Base-by-base conservation (phyloP, 2,797 vertebrate species). In the Pempheris klunzingeri region DNA sequence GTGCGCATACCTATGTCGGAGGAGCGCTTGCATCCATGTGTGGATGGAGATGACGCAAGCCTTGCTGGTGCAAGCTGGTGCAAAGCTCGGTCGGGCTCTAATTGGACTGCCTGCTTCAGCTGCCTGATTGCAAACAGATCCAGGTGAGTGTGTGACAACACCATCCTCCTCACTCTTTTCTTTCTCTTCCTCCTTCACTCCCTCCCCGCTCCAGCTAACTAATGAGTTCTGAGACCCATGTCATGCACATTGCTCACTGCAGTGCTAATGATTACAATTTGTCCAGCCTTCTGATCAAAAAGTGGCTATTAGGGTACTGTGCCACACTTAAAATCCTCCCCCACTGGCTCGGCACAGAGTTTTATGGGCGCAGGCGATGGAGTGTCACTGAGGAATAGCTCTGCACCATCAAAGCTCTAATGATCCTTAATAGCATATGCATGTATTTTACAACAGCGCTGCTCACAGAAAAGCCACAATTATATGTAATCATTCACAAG, bases 261-360 rank as follows among this genome's bases (percentile, higher is more conserved):
- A 47, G 80, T 67, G 75, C 87, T 94, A 92, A 93, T 93, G 90
- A 94, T 87, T 88, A 87, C 87, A 91, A 89, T 93, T 93, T 90
- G 83, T 83, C 85, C 81, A 77, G 80, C 84, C 57, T 4, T 85
- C 82, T 86, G 85, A 94, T 94, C 82, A 84, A 88, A 87, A 89
- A 89, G 78, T 85, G 73, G 87, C 82, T 78, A 71, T 85, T 88
- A 84, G 70, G 90, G 83, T 71, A 24, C 74, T 22, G 57, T 65
- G 58, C 78, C 77, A 68, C 81, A 77, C 74, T 91, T 90, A 77
- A 90, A 92, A 71, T 74, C 73, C 70, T 82, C 84, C 84, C 84
- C 84, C 86, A 64, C 86, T 55, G 66, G 80, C 78, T 77, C 36
- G 46, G 62, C 60, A 53, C 38, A 66, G 65, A 71, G 44, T 85